Evolutionary conservation across 2,113 vertebrate species (phyloP).

Genomic region (Pelobates fuscus): DNA sequence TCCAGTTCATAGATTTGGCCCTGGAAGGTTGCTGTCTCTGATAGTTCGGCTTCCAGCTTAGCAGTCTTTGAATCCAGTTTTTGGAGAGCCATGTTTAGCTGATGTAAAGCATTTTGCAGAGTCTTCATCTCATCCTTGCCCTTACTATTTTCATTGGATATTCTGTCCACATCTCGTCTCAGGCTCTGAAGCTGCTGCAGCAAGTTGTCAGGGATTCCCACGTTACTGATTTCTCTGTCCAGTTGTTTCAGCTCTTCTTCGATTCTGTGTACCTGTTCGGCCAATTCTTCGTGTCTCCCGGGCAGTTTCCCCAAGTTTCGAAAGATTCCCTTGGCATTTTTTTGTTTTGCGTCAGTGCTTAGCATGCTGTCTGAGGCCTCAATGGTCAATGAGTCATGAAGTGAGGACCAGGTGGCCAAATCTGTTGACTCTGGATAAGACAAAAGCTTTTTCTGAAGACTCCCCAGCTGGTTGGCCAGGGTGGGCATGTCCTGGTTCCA

Average conservation of each 20-base stretch:
- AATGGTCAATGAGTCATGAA: not conserved
- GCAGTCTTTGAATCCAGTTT: conserved; percentile 13
- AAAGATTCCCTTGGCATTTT: not conserved
- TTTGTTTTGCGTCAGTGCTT: not conserved
- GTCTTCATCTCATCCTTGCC: conserved; percentile 5
- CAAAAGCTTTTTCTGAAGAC: conserved; percentile 6
- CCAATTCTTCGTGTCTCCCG: not conserved
- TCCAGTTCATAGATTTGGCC: conserved; percentile 50
- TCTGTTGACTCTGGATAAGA: conserved; percentile 33
- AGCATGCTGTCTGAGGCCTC: not conserved
- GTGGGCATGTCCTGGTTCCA: not conserved
- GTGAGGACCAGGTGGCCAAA: conserved; percentile 42
- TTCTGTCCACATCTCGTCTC: conserved; percentile 15
- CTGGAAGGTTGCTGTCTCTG: conserved; percentile 20
- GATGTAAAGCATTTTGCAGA: conserved; percentile 5
- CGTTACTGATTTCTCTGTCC: not conserved
- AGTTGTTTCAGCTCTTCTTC: conserved; percentile 38
- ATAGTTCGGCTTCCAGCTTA: conserved; percentile 15
- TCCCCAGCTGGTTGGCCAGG: conserved; percentile 21
- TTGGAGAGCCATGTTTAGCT: conserved; percentile 23
- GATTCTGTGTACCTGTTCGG: rapidly evolving
- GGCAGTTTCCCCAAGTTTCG: conserved; percentile 30
- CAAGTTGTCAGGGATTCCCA: conserved; percentile 21
- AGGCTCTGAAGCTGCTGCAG: conserved; percentile 10
- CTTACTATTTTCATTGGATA: conserved; percentile 11